Base-by-base conservation (phyloP, 1,140 invertebrate species). In the Muscidifurax raptorellus region DNA sequence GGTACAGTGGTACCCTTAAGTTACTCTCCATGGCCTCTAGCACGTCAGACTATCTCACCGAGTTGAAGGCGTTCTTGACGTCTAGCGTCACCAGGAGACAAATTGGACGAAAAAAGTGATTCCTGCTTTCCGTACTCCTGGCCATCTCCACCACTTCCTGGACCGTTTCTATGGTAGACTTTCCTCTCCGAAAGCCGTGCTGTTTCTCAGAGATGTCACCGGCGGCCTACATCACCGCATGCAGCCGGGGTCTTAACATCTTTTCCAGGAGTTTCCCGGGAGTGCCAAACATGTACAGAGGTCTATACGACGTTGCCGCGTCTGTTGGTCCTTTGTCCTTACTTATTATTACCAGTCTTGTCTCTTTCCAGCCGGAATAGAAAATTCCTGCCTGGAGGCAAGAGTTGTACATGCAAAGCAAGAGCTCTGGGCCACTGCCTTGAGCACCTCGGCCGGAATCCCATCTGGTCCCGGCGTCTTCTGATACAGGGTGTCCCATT, bases 241-340 rank as follows among this genome's bases (percentile, higher is more conserved):
- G 40, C 15, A 80, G 59, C 18, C 30, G 40, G 25, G 64, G n/a
- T 67, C 40, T 80, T 15, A 80, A 5, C 12, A 80, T 13, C 22
- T 36, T 47, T 25, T 80, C 64, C 3, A 80, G n/a, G 22, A 80
- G 64, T 27, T 80, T 71, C 36, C n/a, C n/a, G n/a, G n/a, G n/a
- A 30, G 79, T 80, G 32, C 77, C 64, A 5, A 84, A 28, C 78
- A 78, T 78, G 27, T 40, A 80, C 47, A 86, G 79, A 22, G 75
- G 82, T 36, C n/a, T 82, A 67, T 27, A 86, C 2, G 82, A 40
- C 28, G 79, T 47, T 15, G 83, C 10, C 0, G 79, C n/a, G 25
- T 66, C 30, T 4, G 36, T 9, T 18, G 30, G 25, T 25, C 59
- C 75, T 44, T 85, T 82, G 13, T 64, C 72, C 25, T 85, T 81